A percentile compares a stretch with the other conserved stretches of the same genome.
Conservation (phyloP, 2,797 vertebrate species). For the Setipinna tenuifilis region DNA sequence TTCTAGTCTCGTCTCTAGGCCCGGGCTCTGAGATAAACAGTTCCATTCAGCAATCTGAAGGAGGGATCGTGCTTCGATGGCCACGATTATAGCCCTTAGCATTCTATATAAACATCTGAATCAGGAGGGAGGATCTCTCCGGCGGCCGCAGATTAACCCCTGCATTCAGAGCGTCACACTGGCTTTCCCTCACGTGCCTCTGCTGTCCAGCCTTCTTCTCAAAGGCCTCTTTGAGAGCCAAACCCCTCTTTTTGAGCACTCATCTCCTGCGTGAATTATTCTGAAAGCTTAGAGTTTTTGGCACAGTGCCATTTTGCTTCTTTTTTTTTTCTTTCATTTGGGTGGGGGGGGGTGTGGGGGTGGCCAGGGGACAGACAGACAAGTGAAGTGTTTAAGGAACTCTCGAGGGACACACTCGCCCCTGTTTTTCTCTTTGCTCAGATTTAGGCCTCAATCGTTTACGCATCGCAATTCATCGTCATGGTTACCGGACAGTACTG, state of each 20-base stretch:
- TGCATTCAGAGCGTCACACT: conserved; percentile 60
- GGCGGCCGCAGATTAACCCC: conserved; percentile 59
- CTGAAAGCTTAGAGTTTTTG: background rate
- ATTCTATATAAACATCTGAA: conserved; percentile 71
- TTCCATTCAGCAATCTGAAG: conserved; percentile 69
- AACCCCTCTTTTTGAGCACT: conserved; percentile 18
- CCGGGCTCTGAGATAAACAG: conserved; percentile 70
- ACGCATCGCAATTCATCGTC: background rate
- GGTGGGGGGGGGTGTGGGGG: background rate
- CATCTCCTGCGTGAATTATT: conserved; percentile 6
- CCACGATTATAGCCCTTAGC: conserved; percentile 73
- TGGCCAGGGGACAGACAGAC: background rate
- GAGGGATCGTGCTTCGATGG: conserved; percentile 64
- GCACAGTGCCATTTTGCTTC: background rate
- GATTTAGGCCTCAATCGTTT: background rate
- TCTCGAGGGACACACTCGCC: background rate
- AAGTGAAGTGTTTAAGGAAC: background rate
- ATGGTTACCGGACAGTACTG: background rate
- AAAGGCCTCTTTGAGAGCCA: conserved; percentile 17
- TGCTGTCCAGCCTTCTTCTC: conserved; percentile 56
- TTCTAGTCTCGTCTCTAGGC: conserved; percentile 69
- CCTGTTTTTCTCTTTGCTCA: background rate
- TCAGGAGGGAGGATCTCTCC: conserved; percentile 58
- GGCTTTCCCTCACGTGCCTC: conserved; percentile 54
- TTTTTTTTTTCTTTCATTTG: background rate